A percentile compares a stretch with the other conserved stretches of the same genome.
phyloP scores from a whole-genome alignment of 2,888 invertebrate species.

The Hemaris fuciformis region DNA sequence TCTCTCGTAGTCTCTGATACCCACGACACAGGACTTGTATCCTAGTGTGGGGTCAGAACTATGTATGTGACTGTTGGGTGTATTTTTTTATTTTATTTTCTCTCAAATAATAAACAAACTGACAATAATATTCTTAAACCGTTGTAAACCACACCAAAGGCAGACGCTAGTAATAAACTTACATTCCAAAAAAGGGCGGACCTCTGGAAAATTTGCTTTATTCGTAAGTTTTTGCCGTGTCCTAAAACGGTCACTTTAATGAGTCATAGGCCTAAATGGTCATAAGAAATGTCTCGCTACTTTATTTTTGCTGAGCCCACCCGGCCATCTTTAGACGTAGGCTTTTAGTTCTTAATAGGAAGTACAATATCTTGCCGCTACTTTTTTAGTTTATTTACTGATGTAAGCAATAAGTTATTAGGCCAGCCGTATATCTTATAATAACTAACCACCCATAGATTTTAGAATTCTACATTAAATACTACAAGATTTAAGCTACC shows the following conservation, averaged over 20 bases:
- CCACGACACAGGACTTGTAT: too few species aligned
- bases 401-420: too few species aligned
- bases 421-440: too few species aligned
- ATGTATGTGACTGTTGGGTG: too few species aligned
- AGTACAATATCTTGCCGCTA: background rate
- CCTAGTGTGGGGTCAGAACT: too few species aligned
- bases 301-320: background rate
- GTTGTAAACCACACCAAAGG: background rate
- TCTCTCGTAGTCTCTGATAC: too few species aligned
- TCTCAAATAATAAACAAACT: too few species aligned
- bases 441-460: too few species aligned
- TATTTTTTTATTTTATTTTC: too few species aligned
- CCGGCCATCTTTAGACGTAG: background rate
- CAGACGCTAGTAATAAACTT: background rate
- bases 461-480: too few species aligned
- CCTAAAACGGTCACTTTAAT: constrained; percentile 5
- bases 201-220: constrained; percentile 2
- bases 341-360: background rate
- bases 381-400: too few species aligned
- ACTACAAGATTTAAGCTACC: too few species aligned
- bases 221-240: background rate
- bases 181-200: background rate
- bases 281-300: background rate
- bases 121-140: background rate
- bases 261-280: background rate